A percentile compares a stretch with the other conserved stretches of the same genome.
phyloP scores from a whole-genome alignment of 2,113 vertebrate species.

The Anguilla rostrata region DNA sequence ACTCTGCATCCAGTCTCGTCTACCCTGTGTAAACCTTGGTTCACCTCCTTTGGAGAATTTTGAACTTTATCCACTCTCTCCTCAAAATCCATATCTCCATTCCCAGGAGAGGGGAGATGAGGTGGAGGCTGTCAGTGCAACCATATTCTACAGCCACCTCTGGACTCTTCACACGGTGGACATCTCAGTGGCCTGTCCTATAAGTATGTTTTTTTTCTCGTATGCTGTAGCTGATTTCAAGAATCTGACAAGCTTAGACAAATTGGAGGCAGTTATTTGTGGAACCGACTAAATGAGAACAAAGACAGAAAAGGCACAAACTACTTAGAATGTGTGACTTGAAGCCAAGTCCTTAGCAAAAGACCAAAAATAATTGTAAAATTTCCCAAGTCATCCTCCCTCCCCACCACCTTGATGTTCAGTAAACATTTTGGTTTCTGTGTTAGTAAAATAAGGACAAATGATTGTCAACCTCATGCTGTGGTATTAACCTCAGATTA shows the following conservation, averaged over 20 bases:
- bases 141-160: constrained; percentile 47
- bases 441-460: background rate
- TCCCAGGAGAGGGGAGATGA: constrained; percentile 32
- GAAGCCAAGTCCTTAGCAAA: too few species aligned
- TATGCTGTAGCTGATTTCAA: background rate
- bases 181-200: constrained; percentile 39
- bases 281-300: too few species aligned
- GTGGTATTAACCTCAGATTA: background rate
- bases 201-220: constrained; percentile 25
- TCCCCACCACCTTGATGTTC: too few species aligned
- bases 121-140: constrained; percentile 44
- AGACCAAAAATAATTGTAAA: too few species aligned
- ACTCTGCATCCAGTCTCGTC: too few species aligned
- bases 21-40: too few species aligned
- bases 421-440: too few species aligned
- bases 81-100: background rate
- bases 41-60: background rate
- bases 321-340: too few species aligned
- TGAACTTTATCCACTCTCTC: background rate
- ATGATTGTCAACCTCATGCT: background rate
- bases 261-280: too few species aligned
- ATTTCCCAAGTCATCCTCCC: too few species aligned
- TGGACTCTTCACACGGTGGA: constrained; percentile 51
- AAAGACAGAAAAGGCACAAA: too few species aligned
- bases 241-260: background rate